These are phyloP conservation scores for Etheostoma perlongum DNA, from an alignment of 2,797 vertebrate genomes.

Conservation along the genomic window DNA sequence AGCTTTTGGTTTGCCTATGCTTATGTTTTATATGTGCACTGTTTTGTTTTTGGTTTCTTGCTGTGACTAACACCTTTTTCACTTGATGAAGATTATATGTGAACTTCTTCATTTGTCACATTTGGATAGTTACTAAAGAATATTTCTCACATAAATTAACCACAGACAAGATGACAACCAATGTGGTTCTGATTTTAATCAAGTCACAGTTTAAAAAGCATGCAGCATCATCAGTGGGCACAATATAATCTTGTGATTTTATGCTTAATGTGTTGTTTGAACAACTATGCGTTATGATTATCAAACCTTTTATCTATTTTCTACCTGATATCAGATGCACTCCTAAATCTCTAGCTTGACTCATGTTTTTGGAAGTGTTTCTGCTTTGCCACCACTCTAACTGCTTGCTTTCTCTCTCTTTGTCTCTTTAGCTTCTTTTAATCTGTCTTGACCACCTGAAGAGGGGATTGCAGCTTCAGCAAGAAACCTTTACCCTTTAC, in stretches of 20 bases:
- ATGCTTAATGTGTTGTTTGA: constrained; percentile 19
- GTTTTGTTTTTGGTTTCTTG: constrained; percentile 16
- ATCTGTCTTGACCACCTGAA: constrained; percentile 95
- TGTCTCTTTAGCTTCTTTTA: constrained; percentile 93
- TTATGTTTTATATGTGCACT: constrained; percentile 47
- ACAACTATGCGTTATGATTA: constrained; percentile 15
- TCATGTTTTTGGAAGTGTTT: constrained; percentile 30
- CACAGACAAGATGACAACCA: constrained; percentile 10
- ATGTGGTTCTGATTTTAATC: neutral
- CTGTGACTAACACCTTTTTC: constrained; percentile 67
- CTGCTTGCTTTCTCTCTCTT: constrained; percentile 83
- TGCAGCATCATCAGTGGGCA: constrained; percentile 8
- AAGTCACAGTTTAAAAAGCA: constrained; percentile 15
- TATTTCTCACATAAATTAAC: constrained; percentile 6
- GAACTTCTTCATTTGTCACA: constrained; percentile 13
- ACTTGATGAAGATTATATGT: constrained; percentile 34
- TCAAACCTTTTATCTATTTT: constrained; percentile 19
- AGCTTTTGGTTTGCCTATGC: constrained; percentile 21
- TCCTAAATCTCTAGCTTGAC: constrained; percentile 37
- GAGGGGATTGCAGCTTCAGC: constrained; percentile 95
- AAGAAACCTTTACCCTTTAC: constrained; percentile 91
- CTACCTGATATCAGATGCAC: constrained; percentile 38
- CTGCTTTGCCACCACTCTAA: constrained; percentile 87
- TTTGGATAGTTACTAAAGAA: constrained; percentile 14
- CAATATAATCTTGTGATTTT: constrained; percentile 16